phyloP scores from a whole-genome alignment of 2,113 vertebrate genomes.

The Micromys minutus region DNA sequence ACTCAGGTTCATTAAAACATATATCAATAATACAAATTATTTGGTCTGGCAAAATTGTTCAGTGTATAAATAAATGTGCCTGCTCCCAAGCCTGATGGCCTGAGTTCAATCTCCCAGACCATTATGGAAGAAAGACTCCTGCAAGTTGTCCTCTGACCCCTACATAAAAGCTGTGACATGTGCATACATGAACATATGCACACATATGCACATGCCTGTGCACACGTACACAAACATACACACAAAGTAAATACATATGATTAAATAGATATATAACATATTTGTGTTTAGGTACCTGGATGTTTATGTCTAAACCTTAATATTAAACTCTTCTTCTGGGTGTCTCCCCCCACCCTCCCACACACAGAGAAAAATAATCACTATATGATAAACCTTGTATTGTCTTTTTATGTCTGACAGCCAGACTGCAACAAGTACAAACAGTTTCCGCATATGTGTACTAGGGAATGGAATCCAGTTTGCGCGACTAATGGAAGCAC shows the following conservation, averaged over 20 bases:
- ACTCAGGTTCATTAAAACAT: neutral
- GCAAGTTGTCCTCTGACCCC: neutral
- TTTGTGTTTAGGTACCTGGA: neutral
- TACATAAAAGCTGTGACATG: neutral
- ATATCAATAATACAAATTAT: neutral
- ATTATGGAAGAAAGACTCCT: neutral
- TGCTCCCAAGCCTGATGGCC: neutral
- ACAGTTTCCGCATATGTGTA: neutral
- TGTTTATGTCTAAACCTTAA: neutral
- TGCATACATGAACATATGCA: neutral
- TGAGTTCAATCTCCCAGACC: neutral
- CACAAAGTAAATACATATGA: neutral
- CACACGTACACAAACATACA: neutral
- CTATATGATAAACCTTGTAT: neutral
- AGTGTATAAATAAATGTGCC: neutral
- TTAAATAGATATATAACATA: neutral
- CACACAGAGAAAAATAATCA: neutral
- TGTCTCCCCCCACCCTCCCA: neutral
- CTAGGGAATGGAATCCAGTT: neutral
- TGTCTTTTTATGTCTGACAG: constrained; percentile 13
- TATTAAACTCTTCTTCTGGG: neutral
- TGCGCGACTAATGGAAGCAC: constrained; percentile 1
- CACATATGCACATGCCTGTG: neutral
- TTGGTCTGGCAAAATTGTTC: neutral
- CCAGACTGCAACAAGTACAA: neutral